Evolutionary conservation across 2,113 vertebrate species (phyloP).

Genomic region (Gobius niger): DNA sequence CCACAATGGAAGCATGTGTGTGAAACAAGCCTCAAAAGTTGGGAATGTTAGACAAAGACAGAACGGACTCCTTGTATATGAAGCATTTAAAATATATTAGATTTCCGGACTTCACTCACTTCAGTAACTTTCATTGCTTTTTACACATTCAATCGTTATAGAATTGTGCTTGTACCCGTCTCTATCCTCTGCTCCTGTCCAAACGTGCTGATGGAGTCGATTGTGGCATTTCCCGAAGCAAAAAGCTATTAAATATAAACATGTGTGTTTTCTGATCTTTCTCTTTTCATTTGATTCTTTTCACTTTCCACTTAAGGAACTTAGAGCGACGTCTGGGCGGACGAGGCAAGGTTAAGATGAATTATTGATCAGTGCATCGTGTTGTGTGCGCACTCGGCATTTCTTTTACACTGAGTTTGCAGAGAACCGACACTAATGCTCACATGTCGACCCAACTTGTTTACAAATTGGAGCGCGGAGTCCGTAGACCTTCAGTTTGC

Average conservation of each 20-base stretch:
- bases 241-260: slow-evolving; percentile 70
- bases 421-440: slow-evolving; percentile 81
- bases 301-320: slow-evolving; percentile 67
- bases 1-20: too few relatives aligned
- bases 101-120: too few relatives aligned
- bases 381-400: slow-evolving; percentile 75
- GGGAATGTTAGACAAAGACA: too few relatives aligned
- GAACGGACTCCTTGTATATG: too few relatives aligned
- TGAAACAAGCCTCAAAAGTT: too few relatives aligned
- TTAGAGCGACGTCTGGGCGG: slow-evolving; percentile 72
- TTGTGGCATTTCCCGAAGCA: slow-evolving; percentile 67
- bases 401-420: slow-evolving; percentile 78
- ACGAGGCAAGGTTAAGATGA: slow-evolving; percentile 77
- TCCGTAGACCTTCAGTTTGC: slow-evolving; percentile 61
- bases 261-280: slow-evolving; percentile 43
- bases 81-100: too few relatives aligned
- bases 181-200: slow-evolving; percentile 52
- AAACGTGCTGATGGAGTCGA: slow-evolving; percentile 68
- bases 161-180: slow-evolving; percentile 21
- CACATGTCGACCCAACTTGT: slow-evolving; percentile 77
- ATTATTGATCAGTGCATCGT: slow-evolving; percentile 80
- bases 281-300: slow-evolving; percentile 18
- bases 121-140: neutral
- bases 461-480: slow-evolving; percentile 81
- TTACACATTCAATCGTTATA: slow-evolving; percentile 16